Evolutionary conservation across 2,888 invertebrate genomes (phyloP), one percentile per base, ranked within the genome.

Genomic region (Andricus curvator): DNA sequence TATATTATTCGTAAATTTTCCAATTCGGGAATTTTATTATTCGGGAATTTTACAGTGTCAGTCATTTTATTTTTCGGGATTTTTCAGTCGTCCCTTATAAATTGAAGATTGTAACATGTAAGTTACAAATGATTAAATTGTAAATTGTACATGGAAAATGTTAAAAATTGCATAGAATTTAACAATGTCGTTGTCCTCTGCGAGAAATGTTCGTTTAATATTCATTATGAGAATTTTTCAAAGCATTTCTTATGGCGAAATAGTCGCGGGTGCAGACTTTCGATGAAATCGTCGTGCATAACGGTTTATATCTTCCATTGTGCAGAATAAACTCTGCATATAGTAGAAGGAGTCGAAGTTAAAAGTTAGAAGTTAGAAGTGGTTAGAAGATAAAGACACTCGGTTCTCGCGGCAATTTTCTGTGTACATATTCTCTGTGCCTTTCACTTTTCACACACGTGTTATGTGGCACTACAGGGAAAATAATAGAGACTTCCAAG

Each of bases 401-500:
- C 6, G 74, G 51, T 74, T 74, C 74, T 74, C 64, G 64, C 64
- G 64, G 64, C 17, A 64, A 5, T 64, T 64, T 29, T 64, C 83
- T 85, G 84, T 85, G 84, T 11, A 60, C 60, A 22, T 60, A 60
- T 22, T 60, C 83, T 85, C 83, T 83, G 84, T 86, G 85, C 89
- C 89, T 89, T 89, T 89, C 89, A 89, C 89, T 89, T 88, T 84
- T 84, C 82, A 82, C 81, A 84, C 87, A 87, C 87, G 86, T 85
- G 86, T 37, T 37, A 37, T 37, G 37, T 84, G 81, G 15, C 65
- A 74, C 68, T 85, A 84, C 82, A 82, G 70, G 85, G 81, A 83
- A 87, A 86, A 82, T 83, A 85, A 88, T 83, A 86, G 82, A 76
- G 70, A 83, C 82, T 81, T 82, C 81, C 80, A 84, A 81, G 78